Base-by-base conservation (phyloP, 2,113 vertebrate species). In the Chionomys nivalis region DNA sequence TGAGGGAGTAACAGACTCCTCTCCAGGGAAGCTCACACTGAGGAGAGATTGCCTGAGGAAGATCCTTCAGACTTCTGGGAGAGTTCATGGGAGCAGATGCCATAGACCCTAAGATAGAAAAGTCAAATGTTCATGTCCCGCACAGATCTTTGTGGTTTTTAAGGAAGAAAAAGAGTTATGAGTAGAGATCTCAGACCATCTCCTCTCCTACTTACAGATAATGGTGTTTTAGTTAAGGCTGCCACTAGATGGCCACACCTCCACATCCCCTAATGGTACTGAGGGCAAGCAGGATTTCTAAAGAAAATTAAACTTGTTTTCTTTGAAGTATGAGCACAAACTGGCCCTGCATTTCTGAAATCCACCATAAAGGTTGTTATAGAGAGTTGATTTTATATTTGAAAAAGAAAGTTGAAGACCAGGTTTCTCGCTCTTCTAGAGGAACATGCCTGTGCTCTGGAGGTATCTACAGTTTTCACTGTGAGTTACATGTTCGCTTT, bases 211-310 rank as follows among this genome's bases (percentile, higher is more conserved):
- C 10, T 66, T 66, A 47, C 4, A 23, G 61, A 49, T 11, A 49
- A n/a, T 24, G 21, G 85, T 87, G 85, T n/a, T 70, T 70, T n/a
- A 70, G 65, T n/a, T 68, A 70, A 47, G 44, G 21, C 44, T 68
- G 65, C 85, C 85, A 44, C 85, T 87, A 87, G 85, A 52, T 87
- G 85, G 85, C 85, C 85, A 70, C 65, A 70, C 85, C 31, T 87
- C 21, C 65, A 24, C 85, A 70, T 70, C 11, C 85, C 65, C 85
- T n/a, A n/a, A 70, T 49, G 85, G 65, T 52, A 49, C 65, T 3
- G 31, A 52, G 85, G 44, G 19, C 33, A 68, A 70, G 85, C 63
- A n/a, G 44, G 65, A 21, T 36, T 36, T 49, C 33, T 87, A 24
- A 49, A 23, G 85, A 87, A 36, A 68, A n/a, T n/a, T 13, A 87